Percentiles rank a stretch among this genome's conserved stretches.
phyloP scores from a whole-genome alignment of 2,113 vertebrate genomes.

The Serinus canaria region DNA sequence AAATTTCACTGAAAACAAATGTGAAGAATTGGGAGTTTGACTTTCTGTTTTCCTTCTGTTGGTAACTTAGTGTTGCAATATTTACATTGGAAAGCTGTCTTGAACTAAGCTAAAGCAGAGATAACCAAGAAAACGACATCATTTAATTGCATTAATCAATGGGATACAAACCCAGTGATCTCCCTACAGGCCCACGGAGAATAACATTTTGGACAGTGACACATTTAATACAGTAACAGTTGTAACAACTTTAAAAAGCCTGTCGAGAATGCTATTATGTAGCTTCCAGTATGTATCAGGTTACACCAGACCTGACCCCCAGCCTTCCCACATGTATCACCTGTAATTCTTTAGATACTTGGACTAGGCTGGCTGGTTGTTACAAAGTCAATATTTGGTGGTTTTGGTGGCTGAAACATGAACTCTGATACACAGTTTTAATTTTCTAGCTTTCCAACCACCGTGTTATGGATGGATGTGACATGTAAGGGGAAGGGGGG shows the following conservation, averaged over 20 bases:
- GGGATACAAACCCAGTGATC: background rate
- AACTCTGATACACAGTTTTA: background rate
- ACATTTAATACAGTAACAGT: background rate
- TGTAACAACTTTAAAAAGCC: background rate
- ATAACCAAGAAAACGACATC: background rate
- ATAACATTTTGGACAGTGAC: background rate
- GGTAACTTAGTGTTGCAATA: background rate
- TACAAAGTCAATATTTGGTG: background rate
- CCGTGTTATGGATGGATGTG: background rate
- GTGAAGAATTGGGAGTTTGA: background rate
- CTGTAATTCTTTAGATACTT: background rate
- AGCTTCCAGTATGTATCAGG: background rate
- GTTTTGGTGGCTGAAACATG: conserved; percentile 3
- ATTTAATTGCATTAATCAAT: background rate
- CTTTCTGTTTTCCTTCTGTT: background rate
- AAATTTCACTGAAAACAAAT: background rate
- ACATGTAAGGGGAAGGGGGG: background rate
- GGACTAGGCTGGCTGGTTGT: background rate
- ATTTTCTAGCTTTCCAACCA: background rate
- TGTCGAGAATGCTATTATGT: rapidly evolving
- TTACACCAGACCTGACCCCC: background rate
- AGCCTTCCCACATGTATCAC: background rate
- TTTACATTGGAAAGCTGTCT: background rate
- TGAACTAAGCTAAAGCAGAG: background rate
- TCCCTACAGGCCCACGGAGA: rapidly evolving